Conservation (phyloP, 2,113 vertebrate genomes). For the Salvelinus alpinus region DNA sequence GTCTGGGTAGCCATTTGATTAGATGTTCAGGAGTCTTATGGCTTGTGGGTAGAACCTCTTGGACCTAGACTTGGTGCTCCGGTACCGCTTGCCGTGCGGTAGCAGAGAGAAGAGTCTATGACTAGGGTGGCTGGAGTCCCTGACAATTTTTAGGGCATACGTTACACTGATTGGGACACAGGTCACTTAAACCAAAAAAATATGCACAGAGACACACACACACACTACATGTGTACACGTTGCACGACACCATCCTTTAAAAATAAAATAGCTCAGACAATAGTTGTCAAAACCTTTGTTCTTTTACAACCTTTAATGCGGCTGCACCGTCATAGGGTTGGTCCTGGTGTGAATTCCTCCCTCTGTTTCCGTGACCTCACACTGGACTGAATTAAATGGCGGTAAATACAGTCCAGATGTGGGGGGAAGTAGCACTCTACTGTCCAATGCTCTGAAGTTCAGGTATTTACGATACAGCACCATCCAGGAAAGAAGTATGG, state of each 20-base stretch:
- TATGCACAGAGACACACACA: not conserved
- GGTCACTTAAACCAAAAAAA: not conserved
- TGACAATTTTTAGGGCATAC: not conserved
- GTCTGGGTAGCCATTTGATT: no score
- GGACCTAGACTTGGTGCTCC: no score
- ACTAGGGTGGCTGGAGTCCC: no score
- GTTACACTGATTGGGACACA: not conserved
- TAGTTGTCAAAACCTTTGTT: not conserved
- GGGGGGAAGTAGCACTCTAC: not conserved
- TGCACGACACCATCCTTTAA: not conserved
- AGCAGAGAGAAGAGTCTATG: no score
- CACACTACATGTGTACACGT: not conserved
- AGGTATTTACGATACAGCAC: slow-evolving; percentile 3
- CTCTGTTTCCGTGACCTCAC: slow-evolving; percentile 77
- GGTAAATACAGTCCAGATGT: slow-evolving; percentile 10
- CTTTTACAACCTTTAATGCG: not conserved
- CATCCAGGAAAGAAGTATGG: not conserved
- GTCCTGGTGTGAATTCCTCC: not conserved
- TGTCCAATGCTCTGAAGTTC: not conserved
- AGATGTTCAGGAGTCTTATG: no score
- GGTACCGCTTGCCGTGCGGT: no score
- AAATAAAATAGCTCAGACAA: not conserved
- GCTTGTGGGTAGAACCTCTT: no score
- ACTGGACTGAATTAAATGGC: not conserved
- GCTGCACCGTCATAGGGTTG: not conserved